Evolutionary conservation across 2,888 invertebrate species (phyloP), one percentile per base, ranked within the genome.

Genomic region (Macrosiphum euphorbiae): DNA sequence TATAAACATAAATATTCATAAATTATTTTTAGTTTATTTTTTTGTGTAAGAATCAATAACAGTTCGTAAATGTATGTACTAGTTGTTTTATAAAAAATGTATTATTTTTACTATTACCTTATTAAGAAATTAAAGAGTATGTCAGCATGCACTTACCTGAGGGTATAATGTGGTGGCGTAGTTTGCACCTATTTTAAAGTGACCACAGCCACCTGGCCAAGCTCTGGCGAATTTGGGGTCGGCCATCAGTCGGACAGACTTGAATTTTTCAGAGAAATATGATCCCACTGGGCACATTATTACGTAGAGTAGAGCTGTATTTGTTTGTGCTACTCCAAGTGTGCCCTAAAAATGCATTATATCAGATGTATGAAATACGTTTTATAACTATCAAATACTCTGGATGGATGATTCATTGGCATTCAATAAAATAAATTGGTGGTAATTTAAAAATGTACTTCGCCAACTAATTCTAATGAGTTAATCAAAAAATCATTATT

Each of bases 151-250:
- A 91, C 94, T 94, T 95, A 96, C 96, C 95, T 96, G 98, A 85
- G 98, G 97, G 95, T 97, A 97, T 95, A 98, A 97, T 13, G 98
- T 98, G 50, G 98, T 98, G 87, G 97, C 98, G 95, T 98, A 98
- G 96, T 98, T 98, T 95, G 99, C 98, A 95, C 99, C 99, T 97
- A 99, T 98, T 96, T 99, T 99, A 95, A 97, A 97, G 95, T 98
- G 98, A 86, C 99, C 99, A 95, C 98, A 98, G 94, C 99, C 99
- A 88, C 98, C 98, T 8, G 98, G 99, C 98, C 99, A 99, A 91
- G 98, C 97, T 94, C 98, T 92, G 35, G 97, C 97, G 95, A 97
- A 99, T 93, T 97, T 96, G 5, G 99, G 99, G 96, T 99, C 99
- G 24, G 99, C 99, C 95, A 98, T 97, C 94, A 99, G 97, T 0